Evolutionary conservation across 2,888 invertebrate genomes (phyloP).

Genomic region (Lithophane leautieri): DNA sequence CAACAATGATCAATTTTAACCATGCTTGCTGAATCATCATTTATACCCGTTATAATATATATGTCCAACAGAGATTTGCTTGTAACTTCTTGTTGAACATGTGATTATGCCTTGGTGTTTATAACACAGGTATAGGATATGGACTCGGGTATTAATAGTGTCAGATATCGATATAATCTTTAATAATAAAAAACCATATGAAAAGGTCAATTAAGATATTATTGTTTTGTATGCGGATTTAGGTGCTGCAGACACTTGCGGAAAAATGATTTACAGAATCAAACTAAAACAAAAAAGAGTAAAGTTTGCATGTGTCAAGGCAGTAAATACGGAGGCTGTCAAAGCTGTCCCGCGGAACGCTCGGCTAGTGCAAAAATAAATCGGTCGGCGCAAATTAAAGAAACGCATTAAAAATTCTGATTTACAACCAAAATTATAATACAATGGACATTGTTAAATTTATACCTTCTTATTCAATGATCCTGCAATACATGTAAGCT

Average conservation of each 20-base stretch:
- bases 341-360: conserved; percentile 71
- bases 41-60: conserved; percentile 42
- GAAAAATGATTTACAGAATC: conserved; percentile 24
- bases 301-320: conserved; percentile 68
- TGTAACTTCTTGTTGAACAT: conserved; percentile 31
- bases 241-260: conserved; percentile 20
- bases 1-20: conserved; percentile 73
- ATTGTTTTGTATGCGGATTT: conserved; percentile 29
- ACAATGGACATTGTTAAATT: conserved; percentile 82
- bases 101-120: conserved; percentile 33
- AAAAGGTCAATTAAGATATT: conserved; percentile 46
- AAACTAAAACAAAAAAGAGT: conserved; percentile 54
- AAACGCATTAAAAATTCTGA: conserved; percentile 80
- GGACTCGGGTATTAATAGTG: conserved; percentile 33
- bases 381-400: conserved; percentile 81
- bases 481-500: conserved; percentile 73
- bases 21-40: conserved; percentile 63
- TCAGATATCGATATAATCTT: conserved; percentile 46
- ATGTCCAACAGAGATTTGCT: conserved; percentile 27
- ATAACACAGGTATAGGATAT: conserved; percentile 17
- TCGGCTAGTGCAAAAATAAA: conserved; percentile 77
- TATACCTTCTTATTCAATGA: conserved; percentile 80
- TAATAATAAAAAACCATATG: conserved; percentile 41
- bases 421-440: conserved; percentile 84
- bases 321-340: conserved; percentile 74